Base-by-base conservation (phyloP, 2,888 invertebrate species). In the Chrysotoxum bicinctum region DNA sequence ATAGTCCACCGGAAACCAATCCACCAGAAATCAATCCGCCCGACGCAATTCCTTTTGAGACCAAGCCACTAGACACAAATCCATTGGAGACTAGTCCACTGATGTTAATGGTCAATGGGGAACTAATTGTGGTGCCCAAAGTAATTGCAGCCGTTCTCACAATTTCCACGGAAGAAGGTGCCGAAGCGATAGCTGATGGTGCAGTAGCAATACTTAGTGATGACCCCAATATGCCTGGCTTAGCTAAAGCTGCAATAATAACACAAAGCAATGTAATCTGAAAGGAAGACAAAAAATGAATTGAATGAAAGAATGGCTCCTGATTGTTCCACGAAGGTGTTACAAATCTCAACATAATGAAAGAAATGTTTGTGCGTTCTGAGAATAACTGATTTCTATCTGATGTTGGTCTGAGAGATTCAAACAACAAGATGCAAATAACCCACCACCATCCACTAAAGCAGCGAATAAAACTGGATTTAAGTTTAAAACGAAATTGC, bases 281-380 rank as follows among this genome's bases (percentile, higher is more conserved):
- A 30, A 74, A 60, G 21, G 26, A 12, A 32, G 58, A 68, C 23
- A 75, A 48, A 75, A 37, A 12, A 66, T 30, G 2, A 40, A 19
- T 8, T n/a, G 19, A 10, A 37, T 43, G 30, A 40, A 16, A 10
- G 10, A 40, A 45, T 10, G 14, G 21, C 43, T 0, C 6, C 43
- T 54, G 3, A 58, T 7, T 0, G 19, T 12, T 21, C 1, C 26
- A 6, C n/a, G 7, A 43, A 60, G 23, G 3, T 7, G 60, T 76
- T 82, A 82, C 78, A 70, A 66, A 64, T 62, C 66, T 82, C 54
- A 82, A 82, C 82, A 82, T 78, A 2, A 21, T 76, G 48, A 30
- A 48, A 16, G 23, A 52, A 19, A n/a, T 66, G 9, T 9, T 58
- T 32, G 4, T 48, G 5, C 23, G 72, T 43, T 26, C 9, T 14